Evolutionary conservation across 2,888 invertebrate species (phyloP), one percentile per base, ranked within the genome.

Genomic region (Micoletzkya japonica): DNA sequence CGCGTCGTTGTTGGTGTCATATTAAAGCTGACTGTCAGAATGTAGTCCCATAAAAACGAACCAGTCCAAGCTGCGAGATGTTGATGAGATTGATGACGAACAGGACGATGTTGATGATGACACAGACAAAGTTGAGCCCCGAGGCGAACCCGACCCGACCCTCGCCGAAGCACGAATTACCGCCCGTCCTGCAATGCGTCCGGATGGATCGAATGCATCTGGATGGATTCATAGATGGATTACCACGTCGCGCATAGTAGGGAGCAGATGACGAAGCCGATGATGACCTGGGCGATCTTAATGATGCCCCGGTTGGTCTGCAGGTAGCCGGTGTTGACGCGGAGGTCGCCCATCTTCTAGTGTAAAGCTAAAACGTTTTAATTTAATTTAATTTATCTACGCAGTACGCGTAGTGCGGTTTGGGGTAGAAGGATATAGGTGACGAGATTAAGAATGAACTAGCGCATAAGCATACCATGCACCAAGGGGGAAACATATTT

Each of bases 191-290:
- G 66, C 28, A 76, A 3, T 1, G n/a, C 57, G 32, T 37, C 49
- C 39, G 37, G 57, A 44, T 58, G 17, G 59, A 28, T 39, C 39
- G n/a, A n/a, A n/a, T n/a, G n/a, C n/a, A n/a, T n/a, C n/a, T n/a
- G n/a, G n/a, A n/a, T n/a, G n/a, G n/a, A n/a, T n/a, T n/a, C n/a
- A n/a, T n/a, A n/a, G n/a, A n/a, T n/a, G n/a, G n/a, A n/a, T 32
- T 59, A 77, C 78, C 78, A 78, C 57, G 79, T 75, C 34, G 79
- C 74, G 71, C 83, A 83, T 61, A 83, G 75, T 28, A 82, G 76
- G 4, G 81, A 80, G 72, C 82, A 81, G 76, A 82, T 78, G 74
- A 81, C 77, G 74, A 83, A 82, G 39, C 83, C 83, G 69, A 74
- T 58, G 66, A 83, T 66, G 73, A 83, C 77, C 74, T 77, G 75